A percentile compares a stretch with the other conserved stretches of the same genome.
Evolutionary conservation across 1,140 invertebrate species (phyloP).

Genomic region (Drusus annulatus): DNA sequence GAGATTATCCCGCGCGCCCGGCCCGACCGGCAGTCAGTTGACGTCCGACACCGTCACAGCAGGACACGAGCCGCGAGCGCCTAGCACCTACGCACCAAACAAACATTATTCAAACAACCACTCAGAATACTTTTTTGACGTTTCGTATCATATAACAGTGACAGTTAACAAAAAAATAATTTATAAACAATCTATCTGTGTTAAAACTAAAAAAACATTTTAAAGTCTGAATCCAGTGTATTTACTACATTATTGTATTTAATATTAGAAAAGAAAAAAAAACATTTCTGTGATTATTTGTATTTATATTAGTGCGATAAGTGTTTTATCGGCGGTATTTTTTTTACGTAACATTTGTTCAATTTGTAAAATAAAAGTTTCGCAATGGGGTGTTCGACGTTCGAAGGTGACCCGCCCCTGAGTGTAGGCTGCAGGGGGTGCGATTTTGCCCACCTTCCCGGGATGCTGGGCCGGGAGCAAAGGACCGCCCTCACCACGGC

Average conservation of each 20-base stretch:
- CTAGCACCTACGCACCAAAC: neutral
- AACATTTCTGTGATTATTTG: no score
- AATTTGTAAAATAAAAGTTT: conserved; percentile 2
- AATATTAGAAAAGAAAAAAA: no score
- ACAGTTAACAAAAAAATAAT: conserved; percentile 3
- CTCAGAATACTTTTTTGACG: conserved; percentile 2
- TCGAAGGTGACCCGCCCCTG: conserved; percentile 29
- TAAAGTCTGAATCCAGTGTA: no score
- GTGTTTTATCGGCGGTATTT: no score
- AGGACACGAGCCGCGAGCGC: neutral
- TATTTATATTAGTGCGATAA: no score
- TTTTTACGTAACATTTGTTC: no score
- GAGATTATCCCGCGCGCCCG: neutral
- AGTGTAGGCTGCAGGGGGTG: conserved; percentile 28
- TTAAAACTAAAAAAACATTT: neutral
- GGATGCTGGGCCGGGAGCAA: conserved; percentile 52
- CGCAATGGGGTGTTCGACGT: conserved; percentile 29
- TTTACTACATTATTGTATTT: no score
- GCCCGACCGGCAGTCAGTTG: conserved; percentile 11
- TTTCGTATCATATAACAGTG: conserved; percentile 30
- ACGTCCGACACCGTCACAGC: conserved; percentile 31
- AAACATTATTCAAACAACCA: conserved; percentile 3
- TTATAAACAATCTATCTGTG: no score
- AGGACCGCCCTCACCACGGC: conserved; percentile 50
- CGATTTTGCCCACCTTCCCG: conserved; percentile 26